Evolutionary conservation across 1,140 invertebrate species (phyloP).

Genomic region (Himalopsyche phryganea): DNA sequence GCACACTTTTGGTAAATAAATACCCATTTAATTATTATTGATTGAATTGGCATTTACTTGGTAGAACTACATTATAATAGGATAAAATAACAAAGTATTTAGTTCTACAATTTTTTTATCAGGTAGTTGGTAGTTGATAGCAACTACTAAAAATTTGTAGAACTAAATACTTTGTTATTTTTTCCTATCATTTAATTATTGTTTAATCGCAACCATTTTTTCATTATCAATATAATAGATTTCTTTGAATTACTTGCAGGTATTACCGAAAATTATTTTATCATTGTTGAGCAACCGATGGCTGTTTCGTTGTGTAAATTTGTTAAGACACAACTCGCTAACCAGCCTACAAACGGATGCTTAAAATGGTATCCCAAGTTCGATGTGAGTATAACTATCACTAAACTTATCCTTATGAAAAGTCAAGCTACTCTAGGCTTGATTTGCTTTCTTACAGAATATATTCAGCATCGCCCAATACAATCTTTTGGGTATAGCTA

Average conservation of each 20-base stretch:
- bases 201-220: neutral
- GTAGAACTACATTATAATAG: no score
- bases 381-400: constrained; percentile 55
- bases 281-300: constrained; percentile 81
- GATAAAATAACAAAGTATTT: no score
- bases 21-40: neutral
- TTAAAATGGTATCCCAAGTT: constrained; percentile 72
- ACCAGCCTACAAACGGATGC: constrained; percentile 59
- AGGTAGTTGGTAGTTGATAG: no score
- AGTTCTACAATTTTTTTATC: no score
- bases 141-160: neutral
- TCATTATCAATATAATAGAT: neutral
- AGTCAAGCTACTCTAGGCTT: no score
- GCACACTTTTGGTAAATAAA: constrained; percentile 74
- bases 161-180: no score
- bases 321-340: constrained; percentile 56
- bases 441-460: no score
- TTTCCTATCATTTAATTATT: neutral
- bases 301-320: constrained; percentile 62
- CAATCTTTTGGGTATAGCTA: no score
- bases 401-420: no score
- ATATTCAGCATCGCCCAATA: no score
- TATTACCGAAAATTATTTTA: constrained; percentile 77
- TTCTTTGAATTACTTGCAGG: constrained; percentile 41
- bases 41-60: no score